Conservation (phyloP, 2,113 vertebrate genomes). For the Struthio camelus region DNA sequence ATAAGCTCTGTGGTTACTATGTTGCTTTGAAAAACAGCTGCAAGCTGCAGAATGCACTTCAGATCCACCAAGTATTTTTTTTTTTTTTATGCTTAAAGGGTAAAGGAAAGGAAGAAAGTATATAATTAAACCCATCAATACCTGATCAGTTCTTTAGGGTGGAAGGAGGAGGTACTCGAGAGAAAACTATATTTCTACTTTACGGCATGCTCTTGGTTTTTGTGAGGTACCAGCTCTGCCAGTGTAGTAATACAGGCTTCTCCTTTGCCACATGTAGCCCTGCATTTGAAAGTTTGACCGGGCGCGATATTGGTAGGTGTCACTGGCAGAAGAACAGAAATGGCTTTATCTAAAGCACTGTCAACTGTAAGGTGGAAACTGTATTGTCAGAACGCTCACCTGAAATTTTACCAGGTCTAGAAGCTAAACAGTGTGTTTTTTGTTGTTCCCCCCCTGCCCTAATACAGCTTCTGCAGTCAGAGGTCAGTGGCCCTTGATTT, state of each 20-base stretch:
- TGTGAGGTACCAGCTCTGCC: background rate
- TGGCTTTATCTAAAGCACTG: background rate
- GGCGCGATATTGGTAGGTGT: background rate
- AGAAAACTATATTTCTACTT: background rate
- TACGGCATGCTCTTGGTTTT: background rate
- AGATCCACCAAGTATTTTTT: background rate
- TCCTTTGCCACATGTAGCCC: accelerated
- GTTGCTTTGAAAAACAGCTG: background rate
- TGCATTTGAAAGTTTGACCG: accelerated
- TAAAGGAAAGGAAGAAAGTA: background rate
- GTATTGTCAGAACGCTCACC: background rate
- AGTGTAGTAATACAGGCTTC: background rate
- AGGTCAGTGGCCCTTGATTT: background rate
- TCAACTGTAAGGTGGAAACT: background rate
- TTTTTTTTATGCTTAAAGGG: background rate
- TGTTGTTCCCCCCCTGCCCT: background rate
- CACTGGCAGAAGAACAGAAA: background rate
- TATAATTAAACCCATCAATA: background rate
- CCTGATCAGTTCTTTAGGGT: background rate
- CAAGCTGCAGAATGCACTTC: background rate
- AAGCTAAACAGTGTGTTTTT: background rate
- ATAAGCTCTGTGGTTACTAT: background rate
- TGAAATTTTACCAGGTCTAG: background rate
- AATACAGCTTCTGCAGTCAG: background rate
- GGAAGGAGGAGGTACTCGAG: background rate